phyloP scores from a whole-genome alignment of 2,797 vertebrate genomes.

The Xiphophorus birchmanni region DNA sequence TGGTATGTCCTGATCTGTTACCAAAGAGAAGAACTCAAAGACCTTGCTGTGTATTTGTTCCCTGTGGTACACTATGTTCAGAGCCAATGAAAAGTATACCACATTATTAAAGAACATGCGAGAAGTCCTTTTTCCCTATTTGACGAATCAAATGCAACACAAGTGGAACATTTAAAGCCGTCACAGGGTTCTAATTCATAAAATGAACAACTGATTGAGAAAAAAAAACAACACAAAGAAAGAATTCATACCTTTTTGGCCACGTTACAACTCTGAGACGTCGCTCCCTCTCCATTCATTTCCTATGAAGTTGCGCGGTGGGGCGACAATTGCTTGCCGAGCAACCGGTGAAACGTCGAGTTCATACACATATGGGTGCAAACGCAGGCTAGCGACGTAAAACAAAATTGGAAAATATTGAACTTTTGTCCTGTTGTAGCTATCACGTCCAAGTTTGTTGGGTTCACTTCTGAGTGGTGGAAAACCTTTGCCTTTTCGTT shows the following conservation, averaged over 20 bases:
- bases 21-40: constrained; percentile 8
- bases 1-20: constrained; percentile 31
- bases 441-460: too few species aligned
- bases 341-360: too few species aligned
- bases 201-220: neutral
- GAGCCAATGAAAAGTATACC: constrained; percentile 2
- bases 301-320: too few species aligned
- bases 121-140: neutral
- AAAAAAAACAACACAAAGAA: neutral
- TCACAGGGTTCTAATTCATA: neutral
- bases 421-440: too few species aligned
- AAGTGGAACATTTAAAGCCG: neutral
- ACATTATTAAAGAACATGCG: constrained; percentile 3
- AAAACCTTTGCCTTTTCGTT: too few species aligned
- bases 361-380: too few species aligned
- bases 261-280: neutral
- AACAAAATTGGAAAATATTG: too few species aligned
- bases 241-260: neutral
- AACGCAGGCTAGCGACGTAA: too few species aligned
- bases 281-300: too few species aligned
- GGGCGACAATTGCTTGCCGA: too few species aligned
- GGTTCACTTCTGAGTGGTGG: too few species aligned
- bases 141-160: neutral
- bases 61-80: constrained; percentile 34
- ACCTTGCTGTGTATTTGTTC: constrained; percentile 26